These are phyloP conservation scores for mouse (Mus musculus) DNA, from an alignment of 2,113 vertebrate genomes.

Conservation along the genomic window GRCm39 chr1:42334501-42335000, in stretches of 20 bases:
- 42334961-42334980: conserved; percentile 15
- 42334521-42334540: conserved; percentile 87
- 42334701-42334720: conserved; percentile 85
- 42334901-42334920: conserved; percentile 54
- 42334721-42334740: conserved; percentile 89
- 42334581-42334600: conserved; percentile 84
- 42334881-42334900: conserved; percentile 47
- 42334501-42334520: conserved; percentile 87
- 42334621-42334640: conserved; percentile 74
- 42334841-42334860: conserved; percentile 49
- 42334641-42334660: conserved; percentile 84
- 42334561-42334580: conserved; percentile 85
- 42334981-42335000: fast-evolving
- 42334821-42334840: conserved; percentile 80
- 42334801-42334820: conserved; percentile 80
- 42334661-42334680: conserved; percentile 84
- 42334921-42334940: conserved; percentile 47
- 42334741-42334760: conserved; percentile 86
- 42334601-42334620: conserved; percentile 81
- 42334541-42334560: conserved; percentile 84
- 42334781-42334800: conserved; percentile 84
- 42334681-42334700: conserved; percentile 83
- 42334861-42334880: conserved; percentile 74
- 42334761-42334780: conserved; percentile 81
- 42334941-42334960: conserved; percentile 54